Evolutionary conservation across 2,888 invertebrate species (phyloP).

Genomic region (Chrysolina haemoptera): DNA sequence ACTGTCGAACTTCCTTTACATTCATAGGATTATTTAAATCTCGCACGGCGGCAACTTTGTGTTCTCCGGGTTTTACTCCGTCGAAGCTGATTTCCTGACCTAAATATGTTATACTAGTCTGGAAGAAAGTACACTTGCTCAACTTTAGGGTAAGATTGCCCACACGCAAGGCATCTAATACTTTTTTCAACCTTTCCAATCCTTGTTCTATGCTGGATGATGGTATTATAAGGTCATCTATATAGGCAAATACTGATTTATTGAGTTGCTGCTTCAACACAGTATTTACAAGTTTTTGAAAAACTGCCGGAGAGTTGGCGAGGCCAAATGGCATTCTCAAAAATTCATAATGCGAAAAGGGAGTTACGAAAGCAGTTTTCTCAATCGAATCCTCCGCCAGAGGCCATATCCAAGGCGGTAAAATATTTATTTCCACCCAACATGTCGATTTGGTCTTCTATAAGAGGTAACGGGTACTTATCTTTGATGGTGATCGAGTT

Average conservation of each 20-base stretch:
- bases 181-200: conserved; percentile 32
- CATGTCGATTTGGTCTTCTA: conserved; percentile 44
- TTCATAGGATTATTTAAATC: conserved; percentile 39
- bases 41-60: conserved; percentile 44
- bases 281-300: conserved; percentile 57
- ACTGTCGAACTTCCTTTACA: conserved; percentile 49
- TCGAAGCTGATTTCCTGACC: conserved; percentile 47
- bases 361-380: too few species aligned
- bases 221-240: conserved; percentile 49
- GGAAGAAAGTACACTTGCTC: conserved; percentile 49
- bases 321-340: neutral
- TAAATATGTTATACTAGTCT: conserved; percentile 43
- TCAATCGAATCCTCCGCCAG: too few species aligned
- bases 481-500: conserved; percentile 40
- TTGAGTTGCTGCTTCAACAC: conserved; percentile 47
- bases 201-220: conserved; percentile 38
- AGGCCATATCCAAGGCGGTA: too few species aligned
- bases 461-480: conserved; percentile 39
- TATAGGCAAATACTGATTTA: conserved; percentile 37
- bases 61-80: conserved; percentile 46
- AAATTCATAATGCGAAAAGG: neutral
- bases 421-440: conserved; percentile 50
- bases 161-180: neutral
- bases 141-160: conserved; percentile 46
- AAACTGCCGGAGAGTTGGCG: conserved; percentile 56